Percentiles rank a stretch among this genome's conserved stretches.
Conservation (phyloP, 2,797 vertebrate genomes). For the Acanthopagrus latus region DNA sequence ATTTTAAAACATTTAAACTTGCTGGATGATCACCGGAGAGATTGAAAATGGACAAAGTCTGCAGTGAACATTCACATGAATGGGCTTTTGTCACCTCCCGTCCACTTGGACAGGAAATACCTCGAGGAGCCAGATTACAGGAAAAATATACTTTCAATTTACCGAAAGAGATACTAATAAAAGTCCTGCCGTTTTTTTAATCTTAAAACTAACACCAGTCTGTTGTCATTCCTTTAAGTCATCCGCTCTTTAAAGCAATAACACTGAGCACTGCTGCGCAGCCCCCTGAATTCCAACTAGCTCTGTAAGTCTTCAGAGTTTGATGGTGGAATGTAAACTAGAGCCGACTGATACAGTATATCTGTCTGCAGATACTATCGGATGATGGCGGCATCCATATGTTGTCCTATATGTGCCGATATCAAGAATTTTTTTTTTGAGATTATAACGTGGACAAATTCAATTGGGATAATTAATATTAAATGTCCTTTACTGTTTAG, state of each 20-base stretch:
- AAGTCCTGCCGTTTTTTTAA: constrained; percentile 45
- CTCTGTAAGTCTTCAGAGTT: constrained; percentile 54
- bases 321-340: constrained; percentile 37
- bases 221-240: constrained; percentile 43
- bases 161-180: constrained; percentile 48
- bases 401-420: too few species aligned
- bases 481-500: too few species aligned
- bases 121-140: constrained; percentile 53
- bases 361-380: too few species aligned
- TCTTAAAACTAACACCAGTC: constrained; percentile 55
- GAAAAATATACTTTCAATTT: constrained; percentile 65
- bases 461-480: too few species aligned
- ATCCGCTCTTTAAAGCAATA: constrained; percentile 28
- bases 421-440: too few species aligned
- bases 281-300: constrained; percentile 49
- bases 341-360: too few species aligned
- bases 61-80: constrained; percentile 59
- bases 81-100: constrained; percentile 57
- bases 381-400: too few species aligned
- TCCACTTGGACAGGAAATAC: constrained; percentile 75
- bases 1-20: too few species aligned
- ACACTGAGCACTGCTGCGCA: constrained; percentile 4
- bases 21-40: too few species aligned
- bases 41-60: constrained; percentile 41
- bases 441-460: too few species aligned